These are phyloP conservation scores for Staurois parvus DNA, from an alignment of 2,797 vertebrate genomes.

Conservation along the genomic window DNA sequence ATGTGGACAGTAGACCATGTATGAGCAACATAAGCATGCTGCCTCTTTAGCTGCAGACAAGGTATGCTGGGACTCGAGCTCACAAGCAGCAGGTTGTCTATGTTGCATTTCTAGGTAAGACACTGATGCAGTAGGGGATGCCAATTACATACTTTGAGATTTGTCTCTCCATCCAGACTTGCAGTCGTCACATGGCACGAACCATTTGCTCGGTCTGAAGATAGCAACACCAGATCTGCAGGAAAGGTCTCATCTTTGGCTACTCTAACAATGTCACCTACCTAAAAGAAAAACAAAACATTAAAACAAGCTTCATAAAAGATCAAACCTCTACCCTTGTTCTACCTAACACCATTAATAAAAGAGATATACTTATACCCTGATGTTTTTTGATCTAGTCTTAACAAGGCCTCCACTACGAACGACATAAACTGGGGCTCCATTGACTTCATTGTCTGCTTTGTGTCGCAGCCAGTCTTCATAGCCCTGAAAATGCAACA, in stretches of 20 bases:
- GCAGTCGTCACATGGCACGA: constrained; percentile 97
- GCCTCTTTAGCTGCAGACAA: too few species aligned
- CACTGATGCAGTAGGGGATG: not conserved
- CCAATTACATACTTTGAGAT: constrained; percentile 86
- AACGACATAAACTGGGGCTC: constrained; percentile 95
- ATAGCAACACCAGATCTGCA: constrained; percentile 91
- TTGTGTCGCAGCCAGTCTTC: constrained; percentile 98
- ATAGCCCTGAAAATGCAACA: constrained; percentile 83
- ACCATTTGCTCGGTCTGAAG: constrained; percentile 90
- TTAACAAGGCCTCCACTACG: constrained; percentile 97
- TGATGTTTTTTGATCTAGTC: constrained; percentile 96
- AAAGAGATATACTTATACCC: constrained; percentile 78
- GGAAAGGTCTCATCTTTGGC: constrained; percentile 99
- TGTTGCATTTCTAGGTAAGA: too few species aligned
- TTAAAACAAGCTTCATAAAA: too few species aligned
- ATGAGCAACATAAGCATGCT: too few species aligned
- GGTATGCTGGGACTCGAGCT: too few species aligned
- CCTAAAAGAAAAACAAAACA: constrained; percentile 72
- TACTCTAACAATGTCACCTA: constrained; percentile 97
- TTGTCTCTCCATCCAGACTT: constrained; percentile 97
- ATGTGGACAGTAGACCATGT: too few species aligned
- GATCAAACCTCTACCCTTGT: not conserved
- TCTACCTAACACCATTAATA: not conserved
- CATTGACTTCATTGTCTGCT: constrained; percentile 97
- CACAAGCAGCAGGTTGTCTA: too few species aligned